Percentiles rank a stretch among this genome's conserved stretches.
phyloP scores from a whole-genome alignment of 1,140 invertebrate species.

The Fopius arisanus region DNA sequence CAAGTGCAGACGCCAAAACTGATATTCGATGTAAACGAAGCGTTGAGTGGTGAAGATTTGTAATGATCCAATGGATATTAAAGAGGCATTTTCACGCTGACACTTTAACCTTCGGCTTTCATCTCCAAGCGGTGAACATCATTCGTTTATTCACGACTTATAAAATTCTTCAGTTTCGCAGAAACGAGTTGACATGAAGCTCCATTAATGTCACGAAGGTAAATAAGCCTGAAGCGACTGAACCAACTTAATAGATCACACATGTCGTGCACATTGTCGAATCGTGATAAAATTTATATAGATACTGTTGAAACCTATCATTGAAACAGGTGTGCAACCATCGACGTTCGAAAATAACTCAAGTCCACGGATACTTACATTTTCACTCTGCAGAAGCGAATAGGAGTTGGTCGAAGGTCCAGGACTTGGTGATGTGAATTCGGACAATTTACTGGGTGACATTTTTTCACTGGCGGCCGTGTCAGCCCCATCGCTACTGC shows the following conservation, averaged over 20 bases:
- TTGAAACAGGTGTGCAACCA: not conserved
- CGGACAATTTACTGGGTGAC: conserved; percentile 57
- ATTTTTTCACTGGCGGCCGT: conserved; percentile 58
- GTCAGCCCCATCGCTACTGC: conserved; percentile 62
- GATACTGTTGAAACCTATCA: not conserved
- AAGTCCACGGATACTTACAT: conserved; percentile 47
- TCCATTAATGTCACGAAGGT: not conserved
- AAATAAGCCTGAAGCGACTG: not conserved
- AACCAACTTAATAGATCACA: not conserved
- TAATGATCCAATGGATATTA: conserved; percentile 4
- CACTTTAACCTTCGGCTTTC: conserved; percentile 9
- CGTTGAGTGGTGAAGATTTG: not conserved
- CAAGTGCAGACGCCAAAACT: not conserved
- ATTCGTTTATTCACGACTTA: not conserved
- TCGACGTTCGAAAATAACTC: not conserved
- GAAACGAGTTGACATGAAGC: not conserved
- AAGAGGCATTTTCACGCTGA: not conserved
- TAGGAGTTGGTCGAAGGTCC: conserved; percentile 60
- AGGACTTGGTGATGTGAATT: conserved; percentile 58
- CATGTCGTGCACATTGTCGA: not conserved
- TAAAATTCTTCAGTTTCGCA: not conserved
- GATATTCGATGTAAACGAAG: conserved; percentile 11
- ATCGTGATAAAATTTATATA: not conserved
- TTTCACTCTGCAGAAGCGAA: conserved; percentile 56
- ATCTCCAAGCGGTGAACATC: not conserved